Evolutionary conservation across 2,888 invertebrate genomes (phyloP).

Genomic region (Diarsia mendica): DNA sequence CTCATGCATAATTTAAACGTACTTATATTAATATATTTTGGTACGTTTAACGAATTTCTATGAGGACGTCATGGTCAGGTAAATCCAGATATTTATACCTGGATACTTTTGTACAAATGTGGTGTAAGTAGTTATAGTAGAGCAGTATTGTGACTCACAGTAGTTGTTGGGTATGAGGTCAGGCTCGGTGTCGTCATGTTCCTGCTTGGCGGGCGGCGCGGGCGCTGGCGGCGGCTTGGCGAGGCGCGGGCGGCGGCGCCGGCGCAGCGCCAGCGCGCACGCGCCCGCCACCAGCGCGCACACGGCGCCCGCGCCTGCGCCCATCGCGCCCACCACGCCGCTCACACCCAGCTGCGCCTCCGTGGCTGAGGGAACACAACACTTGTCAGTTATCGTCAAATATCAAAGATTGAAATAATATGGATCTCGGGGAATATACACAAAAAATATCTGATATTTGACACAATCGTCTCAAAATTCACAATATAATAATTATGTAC

Average conservation of each 20-base stretch:
- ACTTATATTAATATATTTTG: too few relatives aligned
- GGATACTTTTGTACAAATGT: too few relatives aligned
- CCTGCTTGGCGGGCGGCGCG: conserved; percentile 67
- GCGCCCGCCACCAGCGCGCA: conserved; percentile 79
- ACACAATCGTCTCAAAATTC: neutral
- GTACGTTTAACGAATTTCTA: too few relatives aligned
- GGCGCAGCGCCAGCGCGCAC: conserved; percentile 77
- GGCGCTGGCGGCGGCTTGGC: conserved; percentile 73
- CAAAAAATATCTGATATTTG: neutral
- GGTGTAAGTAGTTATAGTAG: too few relatives aligned
- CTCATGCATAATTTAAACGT: too few relatives aligned
- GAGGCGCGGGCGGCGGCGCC: conserved; percentile 72
- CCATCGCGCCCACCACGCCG: conserved; percentile 79
- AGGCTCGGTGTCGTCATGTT: conserved; percentile 85
- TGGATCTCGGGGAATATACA: neutral
- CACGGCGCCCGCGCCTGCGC: conserved; percentile 77
- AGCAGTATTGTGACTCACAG: too few relatives aligned
- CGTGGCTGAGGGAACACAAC: conserved; percentile 72
- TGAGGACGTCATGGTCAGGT: too few relatives aligned
- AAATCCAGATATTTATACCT: too few relatives aligned
- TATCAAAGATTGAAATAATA: neutral
- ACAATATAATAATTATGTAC: too few relatives aligned
- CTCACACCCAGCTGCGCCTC: conserved; percentile 80
- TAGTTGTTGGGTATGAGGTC: conserved; percentile 88
- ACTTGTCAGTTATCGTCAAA: neutral